phyloP scores from a whole-genome alignment of 2,113 vertebrate species.

The Bettongia penicillata region DNA sequence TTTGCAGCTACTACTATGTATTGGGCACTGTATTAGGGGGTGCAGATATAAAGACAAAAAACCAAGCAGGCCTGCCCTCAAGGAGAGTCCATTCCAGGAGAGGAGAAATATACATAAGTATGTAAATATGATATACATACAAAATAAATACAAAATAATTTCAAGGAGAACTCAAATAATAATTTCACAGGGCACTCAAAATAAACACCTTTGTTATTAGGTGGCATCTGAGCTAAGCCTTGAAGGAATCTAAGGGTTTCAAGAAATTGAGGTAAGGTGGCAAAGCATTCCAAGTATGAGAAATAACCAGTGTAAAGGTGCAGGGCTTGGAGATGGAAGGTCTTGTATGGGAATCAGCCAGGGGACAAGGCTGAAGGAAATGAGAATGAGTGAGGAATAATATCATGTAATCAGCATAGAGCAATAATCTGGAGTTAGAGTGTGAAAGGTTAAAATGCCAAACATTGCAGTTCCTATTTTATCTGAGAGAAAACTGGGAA shows the following conservation, averaged over 20 bases:
- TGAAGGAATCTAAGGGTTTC: not conserved
- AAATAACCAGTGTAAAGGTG: not conserved
- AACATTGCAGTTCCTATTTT: not conserved
- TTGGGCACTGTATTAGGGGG: too few relatives aligned
- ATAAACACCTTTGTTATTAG: not conserved
- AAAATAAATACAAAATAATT: not conserved
- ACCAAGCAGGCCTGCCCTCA: not conserved
- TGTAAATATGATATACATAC: not conserved
- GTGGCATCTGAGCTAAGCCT: not conserved
- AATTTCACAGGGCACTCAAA: not conserved
- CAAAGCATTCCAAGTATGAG: not conserved
- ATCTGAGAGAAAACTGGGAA: not conserved
- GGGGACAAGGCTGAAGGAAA: not conserved
- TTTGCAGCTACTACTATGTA: not conserved
- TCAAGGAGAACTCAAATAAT: not conserved
- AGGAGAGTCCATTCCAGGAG: not conserved
- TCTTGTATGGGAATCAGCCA: not conserved
- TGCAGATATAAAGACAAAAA: not conserved
- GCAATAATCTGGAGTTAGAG: not conserved
- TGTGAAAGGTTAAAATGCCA: not conserved
- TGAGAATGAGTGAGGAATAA: not conserved
- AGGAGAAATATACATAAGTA: not conserved
- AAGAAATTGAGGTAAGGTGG: not conserved
- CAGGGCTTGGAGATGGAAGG: not conserved
- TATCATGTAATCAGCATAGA: not conserved